These are phyloP conservation scores for Scaptomyza cyrtandrae DNA, from an alignment of 2,888 invertebrate species.

Conservation along the genomic window DNA sequence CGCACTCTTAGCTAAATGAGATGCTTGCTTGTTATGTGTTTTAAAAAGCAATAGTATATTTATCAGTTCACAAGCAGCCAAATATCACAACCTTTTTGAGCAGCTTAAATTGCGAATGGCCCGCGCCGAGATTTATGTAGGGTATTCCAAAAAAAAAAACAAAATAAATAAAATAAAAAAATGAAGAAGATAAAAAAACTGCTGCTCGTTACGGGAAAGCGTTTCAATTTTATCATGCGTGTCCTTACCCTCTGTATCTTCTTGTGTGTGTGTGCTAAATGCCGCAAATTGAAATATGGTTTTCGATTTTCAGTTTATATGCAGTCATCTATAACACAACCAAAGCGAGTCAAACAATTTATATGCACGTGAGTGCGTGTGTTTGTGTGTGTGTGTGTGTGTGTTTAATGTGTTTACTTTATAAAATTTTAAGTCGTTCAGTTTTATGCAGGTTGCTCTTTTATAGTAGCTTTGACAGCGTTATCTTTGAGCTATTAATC, in stretches of 20 bases:
- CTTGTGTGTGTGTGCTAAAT: slow-evolving; percentile 68
- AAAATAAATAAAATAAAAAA: neutral
- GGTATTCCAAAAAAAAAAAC: slow-evolving; percentile 14
- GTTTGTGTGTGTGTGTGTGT: slow-evolving; percentile 26
- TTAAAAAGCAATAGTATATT: neutral
- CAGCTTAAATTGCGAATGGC: neutral
- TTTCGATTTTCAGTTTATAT: slow-evolving; percentile 79
- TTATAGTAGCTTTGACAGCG: neutral
- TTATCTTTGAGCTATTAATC: neutral
- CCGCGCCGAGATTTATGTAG: neutral
- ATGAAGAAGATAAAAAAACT: slow-evolving; percentile 31
- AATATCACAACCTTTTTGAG: neutral
- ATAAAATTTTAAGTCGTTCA: slow-evolving; percentile 69
- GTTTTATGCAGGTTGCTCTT: slow-evolving; percentile 45
- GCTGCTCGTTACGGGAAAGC: slow-evolving; percentile 65
- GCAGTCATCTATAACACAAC: slow-evolving; percentile 75
- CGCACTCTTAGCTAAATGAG: too few relatives aligned
- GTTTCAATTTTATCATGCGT: slow-evolving; percentile 79
- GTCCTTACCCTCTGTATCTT: slow-evolving; percentile 41
- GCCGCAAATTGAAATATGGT: slow-evolving; percentile 80
- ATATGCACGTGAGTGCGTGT: slow-evolving; percentile 11
- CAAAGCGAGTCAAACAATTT: slow-evolving; percentile 50
- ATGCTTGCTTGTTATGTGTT: too few relatives aligned
- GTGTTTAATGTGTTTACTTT: slow-evolving; percentile 74
- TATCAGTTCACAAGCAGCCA: neutral